Conservation (phyloP, 2,113 vertebrate genomes). For the Cyrtonyx montezumae region DNA sequence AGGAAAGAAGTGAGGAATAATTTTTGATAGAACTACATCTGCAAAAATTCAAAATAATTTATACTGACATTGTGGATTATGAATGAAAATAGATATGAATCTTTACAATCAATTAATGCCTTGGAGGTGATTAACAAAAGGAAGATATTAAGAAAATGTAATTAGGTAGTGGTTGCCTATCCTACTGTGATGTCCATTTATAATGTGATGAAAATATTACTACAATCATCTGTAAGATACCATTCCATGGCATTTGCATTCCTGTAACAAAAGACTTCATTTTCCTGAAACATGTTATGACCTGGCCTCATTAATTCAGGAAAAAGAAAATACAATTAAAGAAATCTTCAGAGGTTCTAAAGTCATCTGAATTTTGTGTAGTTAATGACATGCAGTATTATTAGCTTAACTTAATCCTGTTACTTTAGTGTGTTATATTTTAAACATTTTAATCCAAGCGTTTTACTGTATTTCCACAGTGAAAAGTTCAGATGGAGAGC, state of each 20-base stretch:
- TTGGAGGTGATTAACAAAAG: background rate
- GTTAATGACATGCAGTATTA: slow-evolving; percentile 51
- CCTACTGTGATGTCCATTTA: background rate
- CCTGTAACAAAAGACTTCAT: slow-evolving; percentile 67
- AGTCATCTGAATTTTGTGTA: slow-evolving; percentile 66
- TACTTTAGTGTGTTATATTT: slow-evolving; percentile 36
- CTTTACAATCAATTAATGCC: slow-evolving; percentile 18
- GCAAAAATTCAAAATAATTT: background rate
- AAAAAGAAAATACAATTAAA: slow-evolving; percentile 75
- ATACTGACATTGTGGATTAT: background rate
- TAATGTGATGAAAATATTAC: slow-evolving; percentile 27
- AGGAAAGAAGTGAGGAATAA: background rate
- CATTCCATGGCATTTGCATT: slow-evolving; percentile 38
- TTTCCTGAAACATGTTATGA: slow-evolving; percentile 72
- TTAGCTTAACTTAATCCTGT: slow-evolving; percentile 68
- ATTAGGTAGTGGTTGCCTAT: slow-evolving; percentile 19
- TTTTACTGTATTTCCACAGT: slow-evolving; percentile 25
- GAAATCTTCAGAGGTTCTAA: slow-evolving; percentile 70
- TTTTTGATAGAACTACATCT: background rate
- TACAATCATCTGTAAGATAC: background rate
- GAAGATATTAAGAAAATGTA: slow-evolving; percentile 30
- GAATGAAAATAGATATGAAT: background rate
- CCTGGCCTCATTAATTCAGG: slow-evolving; percentile 73
- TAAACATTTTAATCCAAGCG: slow-evolving; percentile 38
- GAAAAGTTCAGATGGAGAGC: slow-evolving; percentile 13